phyloP scores from a whole-genome alignment of 2,797 vertebrate species.

The Crypturellus tataupa region DNA sequence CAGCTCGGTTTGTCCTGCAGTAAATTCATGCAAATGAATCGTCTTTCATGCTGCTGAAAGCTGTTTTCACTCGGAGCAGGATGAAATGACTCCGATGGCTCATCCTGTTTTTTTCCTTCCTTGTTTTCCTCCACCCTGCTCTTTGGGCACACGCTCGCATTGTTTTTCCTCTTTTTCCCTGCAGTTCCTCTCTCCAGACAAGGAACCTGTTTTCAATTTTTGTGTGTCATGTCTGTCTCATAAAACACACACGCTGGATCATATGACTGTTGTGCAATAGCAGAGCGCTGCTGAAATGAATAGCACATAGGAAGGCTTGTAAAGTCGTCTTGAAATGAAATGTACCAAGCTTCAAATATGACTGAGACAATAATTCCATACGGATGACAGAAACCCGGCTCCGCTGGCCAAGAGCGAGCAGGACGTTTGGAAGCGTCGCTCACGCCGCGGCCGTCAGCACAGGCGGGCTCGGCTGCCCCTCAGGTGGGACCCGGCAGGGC shows the following conservation, averaged over 20 bases:
- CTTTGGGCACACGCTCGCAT: not conserved
- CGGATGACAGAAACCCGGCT: slow-evolving; percentile 1
- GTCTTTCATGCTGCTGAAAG: slow-evolving; percentile 36
- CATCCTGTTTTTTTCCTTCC: slow-evolving; percentile 65
- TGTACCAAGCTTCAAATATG: slow-evolving; percentile 15
- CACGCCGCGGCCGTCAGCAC: not conserved
- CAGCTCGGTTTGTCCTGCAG: not conserved
- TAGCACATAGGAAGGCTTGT: slow-evolving; percentile 53
- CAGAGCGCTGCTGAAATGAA: slow-evolving; percentile 39
- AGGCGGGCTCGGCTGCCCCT: not conserved
- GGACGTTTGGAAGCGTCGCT: not conserved
- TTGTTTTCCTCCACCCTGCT: slow-evolving; percentile 48
- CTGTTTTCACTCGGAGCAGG: slow-evolving; percentile 36
- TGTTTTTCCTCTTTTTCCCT: slow-evolving; percentile 30
- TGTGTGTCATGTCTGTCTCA: slow-evolving; percentile 69
- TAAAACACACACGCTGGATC: slow-evolving; percentile 69
- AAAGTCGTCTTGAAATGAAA: slow-evolving; percentile 65
- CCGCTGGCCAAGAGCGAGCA: not conserved
- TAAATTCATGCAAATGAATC: slow-evolving; percentile 43
- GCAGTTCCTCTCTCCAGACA: slow-evolving; percentile 43
- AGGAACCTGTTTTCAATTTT: slow-evolving; percentile 73
- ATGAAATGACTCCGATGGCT: slow-evolving; percentile 30
- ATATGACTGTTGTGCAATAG: slow-evolving; percentile 69
- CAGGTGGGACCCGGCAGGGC: accelerated
- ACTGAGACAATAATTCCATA: slow-evolving; percentile 22